Percentiles rank a stretch among this genome's conserved stretches.
Conservation (phyloP, 2,888 invertebrate species). For the Scaptomyza tumidula region DNA sequence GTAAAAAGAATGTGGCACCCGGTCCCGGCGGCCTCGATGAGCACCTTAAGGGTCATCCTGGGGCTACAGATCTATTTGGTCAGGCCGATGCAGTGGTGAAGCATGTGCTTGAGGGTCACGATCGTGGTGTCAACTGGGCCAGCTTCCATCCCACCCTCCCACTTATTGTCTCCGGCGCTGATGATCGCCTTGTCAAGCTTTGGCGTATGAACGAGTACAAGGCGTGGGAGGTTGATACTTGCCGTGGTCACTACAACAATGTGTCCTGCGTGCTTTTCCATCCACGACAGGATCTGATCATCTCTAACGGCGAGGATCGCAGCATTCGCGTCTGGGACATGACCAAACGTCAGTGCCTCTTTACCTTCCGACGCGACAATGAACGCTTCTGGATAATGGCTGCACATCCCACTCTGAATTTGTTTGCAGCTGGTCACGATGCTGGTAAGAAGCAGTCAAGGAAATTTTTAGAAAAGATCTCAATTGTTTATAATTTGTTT, state of each 20-base stretch:
- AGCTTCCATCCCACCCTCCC: slow-evolving; percentile 97
- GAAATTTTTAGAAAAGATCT: not conserved
- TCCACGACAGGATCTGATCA: slow-evolving; percentile 97
- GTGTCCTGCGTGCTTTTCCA: slow-evolving; percentile 99
- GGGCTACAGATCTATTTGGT: slow-evolving; percentile 97
- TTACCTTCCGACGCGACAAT: slow-evolving; percentile 96
- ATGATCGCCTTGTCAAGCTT: slow-evolving; percentile 98
- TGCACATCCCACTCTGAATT: slow-evolving; percentile 96
- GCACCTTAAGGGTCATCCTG: slow-evolving; percentile 92
- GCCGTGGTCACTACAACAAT: slow-evolving; percentile 99
- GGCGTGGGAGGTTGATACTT: slow-evolving; percentile 99
- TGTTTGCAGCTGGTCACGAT: slow-evolving; percentile 99
- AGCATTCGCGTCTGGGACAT: slow-evolving; percentile 99
- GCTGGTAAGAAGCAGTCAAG: slow-evolving; percentile 90
- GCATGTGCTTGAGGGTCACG: slow-evolving; percentile 96
- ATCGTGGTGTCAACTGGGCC: slow-evolving; percentile 99
- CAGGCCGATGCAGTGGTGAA: slow-evolving; percentile 96
- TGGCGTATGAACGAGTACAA: slow-evolving; percentile 99
- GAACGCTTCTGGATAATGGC: slow-evolving; percentile 99
- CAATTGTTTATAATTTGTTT: not conserved
- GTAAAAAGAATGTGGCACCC: slow-evolving; percentile 99
- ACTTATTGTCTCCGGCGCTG: slow-evolving; percentile 98
- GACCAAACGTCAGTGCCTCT: slow-evolving; percentile 95
- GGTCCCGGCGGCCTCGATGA: slow-evolving; percentile 96
- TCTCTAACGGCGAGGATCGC: slow-evolving; percentile 99